phyloP scores from a whole-genome alignment of 2,888 invertebrate species.

The Cryptocephalus primarius region DNA sequence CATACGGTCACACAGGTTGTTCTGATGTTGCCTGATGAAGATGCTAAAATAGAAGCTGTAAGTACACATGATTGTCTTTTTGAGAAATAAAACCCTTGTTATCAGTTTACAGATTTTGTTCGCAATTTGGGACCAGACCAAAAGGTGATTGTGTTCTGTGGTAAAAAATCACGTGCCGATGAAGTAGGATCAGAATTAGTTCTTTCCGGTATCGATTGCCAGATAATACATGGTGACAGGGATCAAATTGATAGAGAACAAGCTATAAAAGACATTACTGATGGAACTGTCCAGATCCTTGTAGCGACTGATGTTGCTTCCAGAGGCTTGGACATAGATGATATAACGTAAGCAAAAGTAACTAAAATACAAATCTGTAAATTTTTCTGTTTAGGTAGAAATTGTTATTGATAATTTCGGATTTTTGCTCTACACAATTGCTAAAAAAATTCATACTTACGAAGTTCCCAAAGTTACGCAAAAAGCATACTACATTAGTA shows the following conservation, averaged over 20 bases:
- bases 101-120: constrained; percentile 58
- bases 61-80: constrained; percentile 12
- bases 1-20: constrained; percentile 78
- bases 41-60: constrained; percentile 56
- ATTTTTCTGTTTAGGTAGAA: no score
- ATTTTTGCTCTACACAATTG: no score
- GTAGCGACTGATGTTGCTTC: constrained; percentile 95
- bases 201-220: constrained; percentile 55
- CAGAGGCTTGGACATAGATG: constrained; percentile 84
- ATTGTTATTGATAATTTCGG: no score
- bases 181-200: constrained; percentile 72
- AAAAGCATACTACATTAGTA: no score
- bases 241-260: constrained; percentile 66
- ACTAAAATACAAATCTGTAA: not conserved
- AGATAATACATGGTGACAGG: constrained; percentile 82
- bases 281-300: constrained; percentile 68
- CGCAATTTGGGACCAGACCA: constrained; percentile 58
- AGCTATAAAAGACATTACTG: constrained; percentile 74
- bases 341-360: constrained; percentile 51
- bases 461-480: no score
- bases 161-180: constrained; percentile 74
- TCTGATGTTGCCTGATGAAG: constrained; percentile 58
- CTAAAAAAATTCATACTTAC: no score
- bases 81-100: constrained; percentile 3
- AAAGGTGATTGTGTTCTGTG: constrained; percentile 86